These are phyloP conservation scores for Corella eumyota DNA, from an alignment of 23 tunicate species.

Conservation along the genomic window DNA sequence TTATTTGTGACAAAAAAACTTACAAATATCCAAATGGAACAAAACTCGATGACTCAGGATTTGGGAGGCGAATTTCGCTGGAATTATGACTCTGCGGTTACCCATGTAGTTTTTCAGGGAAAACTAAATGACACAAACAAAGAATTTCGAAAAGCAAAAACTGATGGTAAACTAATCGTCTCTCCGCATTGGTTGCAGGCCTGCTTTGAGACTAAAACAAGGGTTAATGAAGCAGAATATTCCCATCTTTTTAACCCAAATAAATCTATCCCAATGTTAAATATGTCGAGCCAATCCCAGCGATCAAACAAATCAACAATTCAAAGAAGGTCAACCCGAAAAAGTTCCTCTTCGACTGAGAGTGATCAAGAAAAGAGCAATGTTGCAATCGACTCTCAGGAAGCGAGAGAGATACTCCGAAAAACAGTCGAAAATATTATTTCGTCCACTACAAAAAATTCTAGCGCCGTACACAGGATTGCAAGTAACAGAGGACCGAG, in stretches of 20 bases:
- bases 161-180: slow-evolving; percentile 49
- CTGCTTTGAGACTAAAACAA: slow-evolving; percentile 18
- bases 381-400: slow-evolving; percentile 72
- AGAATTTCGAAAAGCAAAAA: slow-evolving; percentile 57
- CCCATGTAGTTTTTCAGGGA: slow-evolving; percentile 84
- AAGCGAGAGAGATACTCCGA: slow-evolving; percentile 55
- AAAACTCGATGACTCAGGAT: slow-evolving; percentile 9
- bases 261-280: slow-evolving; percentile 53
- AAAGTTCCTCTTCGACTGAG: too few relatives aligned
- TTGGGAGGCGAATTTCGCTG: slow-evolving; percentile 73
- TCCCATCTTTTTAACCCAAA: slow-evolving; percentile 82
- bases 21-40: slow-evolving; percentile 17
- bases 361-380: too few relatives aligned
- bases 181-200: slow-evolving; percentile 74
- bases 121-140: slow-evolving; percentile 60
- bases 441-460: slow-evolving; percentile 57
- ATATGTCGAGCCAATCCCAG: neutral
- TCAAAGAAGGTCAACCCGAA: too few relatives aligned
- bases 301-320: too few relatives aligned
- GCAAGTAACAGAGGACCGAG: too few relatives aligned
- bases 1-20: too few relatives aligned
- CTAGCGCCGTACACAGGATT: too few relatives aligned
- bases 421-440: slow-evolving; percentile 54
- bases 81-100: slow-evolving; percentile 57
- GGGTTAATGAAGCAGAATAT: slow-evolving; percentile 35